These are phyloP conservation scores for Festucalex cinctus DNA, from an alignment of 2,113 vertebrate genomes.

Conservation along the genomic window DNA sequence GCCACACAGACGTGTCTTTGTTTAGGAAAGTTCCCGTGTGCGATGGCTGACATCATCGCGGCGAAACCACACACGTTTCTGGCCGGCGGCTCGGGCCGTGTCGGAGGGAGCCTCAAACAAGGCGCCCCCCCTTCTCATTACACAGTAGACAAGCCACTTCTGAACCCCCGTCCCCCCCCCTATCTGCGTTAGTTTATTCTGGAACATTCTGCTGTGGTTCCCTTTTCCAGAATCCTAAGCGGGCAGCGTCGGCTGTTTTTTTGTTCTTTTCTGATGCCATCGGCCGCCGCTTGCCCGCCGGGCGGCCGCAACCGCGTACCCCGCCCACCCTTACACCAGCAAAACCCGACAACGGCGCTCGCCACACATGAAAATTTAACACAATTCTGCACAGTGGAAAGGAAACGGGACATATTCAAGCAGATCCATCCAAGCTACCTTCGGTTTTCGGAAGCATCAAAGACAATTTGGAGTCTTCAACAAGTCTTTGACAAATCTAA, in stretches of 20 bases:
- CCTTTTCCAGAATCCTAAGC: conserved; percentile 15
- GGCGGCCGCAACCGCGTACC: conserved; percentile 54
- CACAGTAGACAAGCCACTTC: conserved; percentile 34
- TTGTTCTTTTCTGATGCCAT: conserved; percentile 48
- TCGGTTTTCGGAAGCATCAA: background rate
- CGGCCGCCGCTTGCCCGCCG: conserved; percentile 30
- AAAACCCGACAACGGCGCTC: conserved; percentile 44
- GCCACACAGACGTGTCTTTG: conserved; percentile 76
- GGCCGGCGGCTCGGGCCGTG: conserved; percentile 54
- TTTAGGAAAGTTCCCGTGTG: conserved; percentile 72
- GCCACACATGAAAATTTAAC: background rate
- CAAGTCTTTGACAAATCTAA: no score
- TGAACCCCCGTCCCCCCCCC: conserved; percentile 11
- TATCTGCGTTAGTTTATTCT: conserved; percentile 54
- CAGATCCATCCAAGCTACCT: conserved; percentile 5
- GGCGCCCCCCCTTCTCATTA: conserved; percentile 58
- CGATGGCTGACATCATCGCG: conserved; percentile 70
- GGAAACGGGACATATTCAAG: conserved; percentile 34
- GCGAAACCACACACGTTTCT: conserved; percentile 68
- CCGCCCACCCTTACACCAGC: conserved; percentile 47
- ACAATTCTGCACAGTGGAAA: conserved; percentile 25
- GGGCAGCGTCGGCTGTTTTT: conserved; percentile 39
- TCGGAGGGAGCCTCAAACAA: conserved; percentile 48
- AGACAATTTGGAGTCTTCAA: background rate
- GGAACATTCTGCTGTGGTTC: conserved; percentile 38